phyloP scores from a whole-genome alignment of 2,888 invertebrate genomes.

The Ophion ellenae region DNA sequence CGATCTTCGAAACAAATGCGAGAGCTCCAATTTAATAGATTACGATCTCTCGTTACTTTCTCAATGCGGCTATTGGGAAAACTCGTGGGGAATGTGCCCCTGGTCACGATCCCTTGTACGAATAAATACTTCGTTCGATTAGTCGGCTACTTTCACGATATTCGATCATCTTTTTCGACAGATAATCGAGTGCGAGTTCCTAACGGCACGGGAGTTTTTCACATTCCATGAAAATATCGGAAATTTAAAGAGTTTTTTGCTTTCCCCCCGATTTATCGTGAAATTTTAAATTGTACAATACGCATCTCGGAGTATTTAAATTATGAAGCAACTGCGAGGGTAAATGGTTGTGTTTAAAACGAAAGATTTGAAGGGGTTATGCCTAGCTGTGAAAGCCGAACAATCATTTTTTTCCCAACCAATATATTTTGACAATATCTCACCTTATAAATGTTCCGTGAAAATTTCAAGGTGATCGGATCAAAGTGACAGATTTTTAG shows the following conservation, averaged over 20 bases:
- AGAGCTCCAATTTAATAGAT: constrained; percentile 46
- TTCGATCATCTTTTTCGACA: background rate
- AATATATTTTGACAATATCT: too few species aligned
- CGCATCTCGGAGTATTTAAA: background rate
- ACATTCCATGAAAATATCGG: background rate
- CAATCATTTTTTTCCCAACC: too few species aligned
- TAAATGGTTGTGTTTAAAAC: background rate
- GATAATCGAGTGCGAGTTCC: too few species aligned
- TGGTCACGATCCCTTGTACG: background rate
- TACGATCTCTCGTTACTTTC: constrained; percentile 21
- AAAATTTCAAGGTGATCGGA: too few species aligned
- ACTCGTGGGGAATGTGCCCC: background rate
- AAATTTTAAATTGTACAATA: background rate
- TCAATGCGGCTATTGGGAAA: background rate
- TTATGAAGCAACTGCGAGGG: background rate
- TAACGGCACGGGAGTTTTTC: background rate
- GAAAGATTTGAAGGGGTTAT: too few species aligned
- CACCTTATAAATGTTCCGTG: too few species aligned
- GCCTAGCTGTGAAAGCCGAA: too few species aligned
- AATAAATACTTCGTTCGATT: background rate
- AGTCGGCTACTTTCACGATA: background rate
- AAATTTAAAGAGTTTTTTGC: background rate
- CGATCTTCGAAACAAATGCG: constrained; percentile 50
- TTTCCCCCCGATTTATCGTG: background rate
- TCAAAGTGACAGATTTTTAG: too few species aligned